Base-by-base conservation (phyloP, 1,140 invertebrate species). In the Wasmannia auropunctata region DNA sequence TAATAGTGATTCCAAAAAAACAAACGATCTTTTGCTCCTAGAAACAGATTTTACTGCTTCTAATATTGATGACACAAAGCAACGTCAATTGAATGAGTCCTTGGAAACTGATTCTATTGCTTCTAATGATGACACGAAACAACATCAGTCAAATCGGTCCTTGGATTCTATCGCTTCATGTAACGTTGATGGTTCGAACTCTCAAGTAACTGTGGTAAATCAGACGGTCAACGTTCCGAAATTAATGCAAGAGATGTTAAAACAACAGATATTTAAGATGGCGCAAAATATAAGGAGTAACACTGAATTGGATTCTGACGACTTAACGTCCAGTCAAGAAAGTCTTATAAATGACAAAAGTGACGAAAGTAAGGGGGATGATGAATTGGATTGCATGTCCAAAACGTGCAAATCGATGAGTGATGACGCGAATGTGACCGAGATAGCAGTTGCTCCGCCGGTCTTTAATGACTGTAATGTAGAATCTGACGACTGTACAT, bases 231-330 rank as follows among this genome's bases (percentile, higher is more conserved):
- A 11, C 0, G 19, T 7, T 6, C 0, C 11, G 7, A 63, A 75
- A 28, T n/a, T 87, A 19, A 43, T 72, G 16, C 11, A 46, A 46
- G 0, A 46, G 14, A 22, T 22, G n/a, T n/a, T 51, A 51, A 51
- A 40, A 3, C 37, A 62, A 25, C 25, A 40, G 5, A 37, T 76
- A n/a, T 49, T 31, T 0, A 58, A 54, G 3, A 46, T 58, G 0
- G 2, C 6, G 7, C 51, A 75, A 40, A 51, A 31, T 11, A 3
- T 2, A 51, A 56, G 28, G 2, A 63, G 1, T 14, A 31, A 83
- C 16, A 25, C 19, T 65, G 84, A 65, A 40, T 40, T 91, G 43
- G 88, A 91, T 86, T 89, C 90, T 0, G 88, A 91, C 1, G 90
- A 91, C 72, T 11, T 88, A 22, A 89, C 62, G 43, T 63, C 60